These are phyloP conservation scores for Ochropleura leucogaster DNA, from an alignment of 2,888 invertebrate genomes.

Conservation along the genomic window DNA sequence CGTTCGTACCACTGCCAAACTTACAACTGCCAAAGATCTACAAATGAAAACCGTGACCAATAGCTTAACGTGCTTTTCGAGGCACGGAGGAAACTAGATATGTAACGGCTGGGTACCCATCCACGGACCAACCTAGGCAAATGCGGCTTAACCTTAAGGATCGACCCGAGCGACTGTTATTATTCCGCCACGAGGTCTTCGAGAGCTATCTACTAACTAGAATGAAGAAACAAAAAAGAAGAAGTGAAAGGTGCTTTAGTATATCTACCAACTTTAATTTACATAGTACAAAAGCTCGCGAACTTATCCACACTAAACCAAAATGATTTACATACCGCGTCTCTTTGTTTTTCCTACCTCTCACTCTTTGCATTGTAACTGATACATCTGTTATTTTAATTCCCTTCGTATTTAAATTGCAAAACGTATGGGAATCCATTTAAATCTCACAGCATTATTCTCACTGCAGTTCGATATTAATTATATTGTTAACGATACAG, in stretches of 20 bases:
- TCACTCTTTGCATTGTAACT: slow-evolving; percentile 25
- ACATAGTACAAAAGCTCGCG: slow-evolving; percentile 2
- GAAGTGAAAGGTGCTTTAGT: background rate
- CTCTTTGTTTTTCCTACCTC: slow-evolving; percentile 34
- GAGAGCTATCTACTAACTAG: background rate
- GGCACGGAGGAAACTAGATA: no score
- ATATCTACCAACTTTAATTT: slow-evolving; percentile 5
- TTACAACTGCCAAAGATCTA: no score
- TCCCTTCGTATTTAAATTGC: slow-evolving; percentile 49
- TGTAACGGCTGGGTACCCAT: no score
- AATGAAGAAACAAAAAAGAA: background rate
- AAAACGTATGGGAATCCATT: slow-evolving; percentile 49
- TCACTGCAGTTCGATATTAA: slow-evolving; percentile 53
- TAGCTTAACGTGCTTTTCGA: no score
- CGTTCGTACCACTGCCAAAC: no score
- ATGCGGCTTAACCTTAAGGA: no score
- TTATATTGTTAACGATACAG: slow-evolving; percentile 64
- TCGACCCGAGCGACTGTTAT: no score
- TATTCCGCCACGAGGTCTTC: no score
- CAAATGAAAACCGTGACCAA: no score
- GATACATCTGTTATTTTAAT: slow-evolving; percentile 53
- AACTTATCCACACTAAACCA: slow-evolving; percentile 20
- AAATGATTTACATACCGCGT: slow-evolving; percentile 24
- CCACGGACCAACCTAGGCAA: no score
- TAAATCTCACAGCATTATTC: slow-evolving; percentile 55